These are phyloP conservation scores for Siphlonurus alternatus DNA, from an alignment of 2,888 invertebrate genomes.

Conservation along the genomic window DNA sequence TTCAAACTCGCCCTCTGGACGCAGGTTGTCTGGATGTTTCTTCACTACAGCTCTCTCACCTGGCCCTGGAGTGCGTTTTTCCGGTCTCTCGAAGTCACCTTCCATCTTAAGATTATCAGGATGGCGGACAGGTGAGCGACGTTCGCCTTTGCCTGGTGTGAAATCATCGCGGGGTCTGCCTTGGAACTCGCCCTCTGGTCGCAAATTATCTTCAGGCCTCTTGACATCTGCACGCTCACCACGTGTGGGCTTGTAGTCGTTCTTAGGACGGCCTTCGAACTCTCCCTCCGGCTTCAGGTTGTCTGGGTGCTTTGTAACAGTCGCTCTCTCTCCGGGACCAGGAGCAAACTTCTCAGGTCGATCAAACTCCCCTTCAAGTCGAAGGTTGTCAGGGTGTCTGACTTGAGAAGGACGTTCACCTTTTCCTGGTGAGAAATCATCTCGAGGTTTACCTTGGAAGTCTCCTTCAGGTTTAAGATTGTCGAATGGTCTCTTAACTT, in stretches of 20 bases:
- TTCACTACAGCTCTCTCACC: conserved; percentile 21
- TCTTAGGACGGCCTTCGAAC: conserved; percentile 22
- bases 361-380: conserved; percentile 29
- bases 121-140: conserved; percentile 25
- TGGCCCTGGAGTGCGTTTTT: conserved; percentile 8
- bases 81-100: conserved; percentile 26
- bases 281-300: conserved; percentile 56
- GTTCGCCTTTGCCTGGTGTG: conserved; percentile 23
- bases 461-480: conserved; percentile 22
- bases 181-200: conserved; percentile 37
- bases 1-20: conserved; percentile 24
- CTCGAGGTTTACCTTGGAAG: conserved; percentile 18
- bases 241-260: conserved; percentile 19
- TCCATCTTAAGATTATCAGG: conserved; percentile 23
- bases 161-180: conserved; percentile 28
- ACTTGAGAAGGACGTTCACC: conserved; percentile 21
- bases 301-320: conserved; percentile 36
- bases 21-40: conserved; percentile 30
- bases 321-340: conserved; percentile 5
- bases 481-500: conserved; percentile 21
- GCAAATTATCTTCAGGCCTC: conserved; percentile 38
- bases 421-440: conserved; percentile 32
- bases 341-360: neutral
- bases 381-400: conserved; percentile 25
- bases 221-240: conserved; percentile 38